Conservation (phyloP, 2,797 vertebrate genomes). For the Parauchenoglanis punctatus region DNA sequence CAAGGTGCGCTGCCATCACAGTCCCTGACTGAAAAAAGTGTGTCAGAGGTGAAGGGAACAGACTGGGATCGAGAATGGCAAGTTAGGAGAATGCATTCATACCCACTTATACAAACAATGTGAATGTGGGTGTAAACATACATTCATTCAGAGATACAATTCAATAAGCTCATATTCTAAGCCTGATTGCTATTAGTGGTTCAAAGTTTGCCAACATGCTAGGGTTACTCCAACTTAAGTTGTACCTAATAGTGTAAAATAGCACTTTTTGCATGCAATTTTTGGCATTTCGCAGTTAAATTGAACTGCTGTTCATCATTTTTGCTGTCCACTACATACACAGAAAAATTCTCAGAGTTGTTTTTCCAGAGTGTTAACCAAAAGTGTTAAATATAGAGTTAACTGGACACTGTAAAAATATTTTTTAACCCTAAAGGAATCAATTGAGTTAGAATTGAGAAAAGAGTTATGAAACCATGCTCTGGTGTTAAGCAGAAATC, state of each 20-base stretch:
- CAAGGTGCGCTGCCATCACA: slow-evolving; percentile 31
- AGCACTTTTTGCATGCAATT: background rate
- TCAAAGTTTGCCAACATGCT: background rate
- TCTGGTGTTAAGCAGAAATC: too few relatives aligned
- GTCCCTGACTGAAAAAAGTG: slow-evolving; percentile 33
- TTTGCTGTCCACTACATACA: background rate
- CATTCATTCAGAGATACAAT: background rate
- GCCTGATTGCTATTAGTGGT: background rate
- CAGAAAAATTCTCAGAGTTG: too few relatives aligned
- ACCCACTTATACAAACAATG: slow-evolving; percentile 3
- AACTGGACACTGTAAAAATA: too few relatives aligned
- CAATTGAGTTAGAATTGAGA: too few relatives aligned
- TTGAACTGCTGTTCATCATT: background rate
- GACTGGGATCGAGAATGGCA: slow-evolving; percentile 19
- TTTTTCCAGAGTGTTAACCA: too few relatives aligned
- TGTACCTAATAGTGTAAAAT: background rate
- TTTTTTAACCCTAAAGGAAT: too few relatives aligned
- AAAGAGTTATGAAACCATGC: too few relatives aligned
- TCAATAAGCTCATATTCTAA: background rate
- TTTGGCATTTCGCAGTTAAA: background rate
- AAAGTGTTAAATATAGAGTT: too few relatives aligned
- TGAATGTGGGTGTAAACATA: background rate
- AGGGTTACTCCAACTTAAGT: background rate
- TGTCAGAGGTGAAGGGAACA: slow-evolving; percentile 35
- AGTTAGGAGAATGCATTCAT: slow-evolving; percentile 26